These are phyloP conservation scores for Pampus argenteus DNA, from an alignment of 2,797 vertebrate species.

Conservation along the genomic window DNA sequence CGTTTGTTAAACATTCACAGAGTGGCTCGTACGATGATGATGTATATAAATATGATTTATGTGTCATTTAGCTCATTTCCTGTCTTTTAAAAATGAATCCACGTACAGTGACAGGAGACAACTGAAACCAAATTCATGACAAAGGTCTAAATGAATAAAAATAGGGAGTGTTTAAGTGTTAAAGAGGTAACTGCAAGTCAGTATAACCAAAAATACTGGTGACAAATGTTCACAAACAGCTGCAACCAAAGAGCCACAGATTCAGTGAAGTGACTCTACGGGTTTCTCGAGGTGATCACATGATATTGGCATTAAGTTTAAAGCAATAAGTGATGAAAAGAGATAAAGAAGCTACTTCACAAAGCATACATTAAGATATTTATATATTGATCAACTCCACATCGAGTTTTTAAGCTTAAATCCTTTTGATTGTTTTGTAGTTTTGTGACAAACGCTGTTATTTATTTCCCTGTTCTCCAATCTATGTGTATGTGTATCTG, in stretches of 20 bases:
- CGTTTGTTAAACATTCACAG: background rate
- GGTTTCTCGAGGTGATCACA: too few species aligned
- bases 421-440: too few species aligned
- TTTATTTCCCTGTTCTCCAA: background rate
- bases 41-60: background rate
- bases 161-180: slow-evolving; percentile 4
- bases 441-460: background rate
- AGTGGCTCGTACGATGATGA: background rate
- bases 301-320: too few species aligned
- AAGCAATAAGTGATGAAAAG: background rate
- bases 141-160: background rate
- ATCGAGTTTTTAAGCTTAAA: too few species aligned
- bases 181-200: slow-evolving; percentile 7
- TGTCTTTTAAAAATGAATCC: background rate
- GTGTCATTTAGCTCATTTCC: background rate
- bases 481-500: background rate
- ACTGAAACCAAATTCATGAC: background rate
- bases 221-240: slow-evolving; percentile 48
- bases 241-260: slow-evolving; percentile 21
- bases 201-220: slow-evolving; percentile 39
- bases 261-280: too few species aligned
- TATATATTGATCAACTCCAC: too few species aligned
- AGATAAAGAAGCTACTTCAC: background rate
- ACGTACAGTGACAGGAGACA: background rate
- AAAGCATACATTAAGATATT: background rate